Conservation (phyloP, 2,888 invertebrate species). For the Nyleta sp. region DNA sequence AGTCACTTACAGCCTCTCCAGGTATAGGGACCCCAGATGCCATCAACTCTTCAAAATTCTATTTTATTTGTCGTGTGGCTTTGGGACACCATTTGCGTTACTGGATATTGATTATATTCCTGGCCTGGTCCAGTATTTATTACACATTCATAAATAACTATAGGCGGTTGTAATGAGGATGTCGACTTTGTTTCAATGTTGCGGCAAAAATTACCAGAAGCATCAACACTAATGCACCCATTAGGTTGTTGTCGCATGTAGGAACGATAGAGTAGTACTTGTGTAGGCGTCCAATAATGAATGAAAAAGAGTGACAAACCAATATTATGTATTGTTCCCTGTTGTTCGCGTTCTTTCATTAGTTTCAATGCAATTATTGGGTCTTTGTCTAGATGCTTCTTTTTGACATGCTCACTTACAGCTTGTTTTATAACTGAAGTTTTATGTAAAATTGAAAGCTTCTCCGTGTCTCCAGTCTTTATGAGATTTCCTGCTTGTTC, state of each 20-base stretch:
- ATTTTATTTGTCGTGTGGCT: not conserved
- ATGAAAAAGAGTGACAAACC: not conserved
- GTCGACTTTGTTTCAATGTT: too few species aligned
- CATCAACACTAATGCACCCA: too few species aligned
- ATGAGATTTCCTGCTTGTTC: not conserved
- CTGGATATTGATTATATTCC: too few species aligned
- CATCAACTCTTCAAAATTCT: conserved; percentile 7
- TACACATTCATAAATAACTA: too few species aligned
- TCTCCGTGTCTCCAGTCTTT: not conserved
- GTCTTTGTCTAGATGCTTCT: not conserved
- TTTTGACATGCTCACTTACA: not conserved
- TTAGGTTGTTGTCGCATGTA: too few species aligned
- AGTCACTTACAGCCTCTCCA: not conserved
- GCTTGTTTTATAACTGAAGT: not conserved
- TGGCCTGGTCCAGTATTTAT: too few species aligned
- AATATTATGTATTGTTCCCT: not conserved
- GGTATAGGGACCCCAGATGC: conserved; percentile 11
- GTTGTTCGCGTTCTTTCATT: not conserved
- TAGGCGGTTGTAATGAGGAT: too few species aligned
- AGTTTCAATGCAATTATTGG: not conserved
- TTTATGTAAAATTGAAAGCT: not conserved
- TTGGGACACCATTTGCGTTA: not conserved
- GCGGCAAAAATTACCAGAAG: too few species aligned
- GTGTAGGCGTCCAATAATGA: conserved; percentile 4
- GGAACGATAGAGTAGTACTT: too few species aligned